Base-by-base conservation (phyloP, 2,113 vertebrate species). In the Mormyrus lacerda region DNA sequence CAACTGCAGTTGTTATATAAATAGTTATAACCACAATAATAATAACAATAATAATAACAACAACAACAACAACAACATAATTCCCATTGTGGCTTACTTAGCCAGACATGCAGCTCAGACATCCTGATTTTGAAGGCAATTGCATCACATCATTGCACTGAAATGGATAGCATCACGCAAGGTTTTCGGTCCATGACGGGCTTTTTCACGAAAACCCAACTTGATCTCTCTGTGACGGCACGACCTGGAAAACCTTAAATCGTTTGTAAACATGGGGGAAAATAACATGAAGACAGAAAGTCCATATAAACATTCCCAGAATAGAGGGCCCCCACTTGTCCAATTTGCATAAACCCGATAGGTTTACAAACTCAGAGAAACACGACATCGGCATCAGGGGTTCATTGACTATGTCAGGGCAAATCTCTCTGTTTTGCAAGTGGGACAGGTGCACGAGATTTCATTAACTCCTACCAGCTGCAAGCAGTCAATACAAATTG, bases 371-470 rank as follows among this genome's bases (percentile, higher is more conserved):
- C 44, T 47, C 19, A 84, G 44, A 84, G 82, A 44, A 47, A 84
- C 82, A 11, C 42, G 44, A 84, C 31, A 27, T 88, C 79, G 87
- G 84, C 89, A 87, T 82, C 73, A 50, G 69, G 42, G 45, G 86
- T 69, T 87, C 51, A 79, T 65, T 92, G 89, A 89, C 73, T 93
- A 89, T 89, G 89, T 87, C 91, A 85, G 86, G 19, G 53, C 58
- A 17, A 69, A 65, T 53, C 58, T 88, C 89, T 65, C 0, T 19
- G 31, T 86, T 88, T 87, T 82, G 48, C 65, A 87, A 51, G 76
- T 39, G 45, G 73, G 83, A 90, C 93, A 93, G 93, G 94, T 94
- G 94, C 90, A 90, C 45, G 35, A 89, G 85, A 73, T 91, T 92
- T 92, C 58, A 89, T 92, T 92, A 91, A n/a, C 13, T 89, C 51